Evolutionary conservation across 2,113 vertebrate genomes (phyloP), one percentile per base, ranked within the genome.

Genomic region (Podilymbus podiceps): DNA sequence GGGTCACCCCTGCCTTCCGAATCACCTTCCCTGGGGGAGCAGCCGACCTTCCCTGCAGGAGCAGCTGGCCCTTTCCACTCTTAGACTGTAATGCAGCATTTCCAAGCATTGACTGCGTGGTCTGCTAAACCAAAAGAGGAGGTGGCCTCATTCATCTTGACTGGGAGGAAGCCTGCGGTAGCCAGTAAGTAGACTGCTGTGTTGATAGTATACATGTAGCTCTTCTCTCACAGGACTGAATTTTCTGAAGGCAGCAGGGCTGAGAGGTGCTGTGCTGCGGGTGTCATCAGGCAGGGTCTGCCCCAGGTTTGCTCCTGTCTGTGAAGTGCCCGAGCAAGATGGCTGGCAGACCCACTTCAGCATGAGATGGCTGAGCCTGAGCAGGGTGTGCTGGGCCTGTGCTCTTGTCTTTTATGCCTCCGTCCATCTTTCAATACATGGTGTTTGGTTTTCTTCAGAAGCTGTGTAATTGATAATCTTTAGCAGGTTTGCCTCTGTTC

Each of bases 31-130:
- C 20, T 33, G 33, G n/a, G 56, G 31, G 50, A 68, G 14, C 49
- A 38, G 71, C 49, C 1, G 0, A 17, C 40, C 33, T 40, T 28
- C 0, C 0, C 31, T n/a, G 67, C n/a, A n/a, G n/a, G n/a, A n/a
- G n/a, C n/a, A n/a, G n/a, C n/a, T n/a, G n/a, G n/a, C n/a, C n/a
- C n/a, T n/a, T n/a, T n/a, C n/a, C n/a, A n/a, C 67, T 11, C 35
- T 19, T 11, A 15, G 30, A 23, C 44, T 42, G 25, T 10, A n/a
- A 14, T 3, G 5, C 21, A 2, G 6, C 4, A 15, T n/a, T 85
- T 52, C 35, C 40, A 8, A 3, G 33, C 3, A 3, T 16, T 0
- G 3, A 5, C n/a, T 53, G 25, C 12, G 4, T 0, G 2, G 16
- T 4, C 56, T 85, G 89, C 40, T 49, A 14, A 46, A 28, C n/a